Base-by-base conservation (phyloP, 1,140 invertebrate genomes). In the Platyscapa corneri region DNA sequence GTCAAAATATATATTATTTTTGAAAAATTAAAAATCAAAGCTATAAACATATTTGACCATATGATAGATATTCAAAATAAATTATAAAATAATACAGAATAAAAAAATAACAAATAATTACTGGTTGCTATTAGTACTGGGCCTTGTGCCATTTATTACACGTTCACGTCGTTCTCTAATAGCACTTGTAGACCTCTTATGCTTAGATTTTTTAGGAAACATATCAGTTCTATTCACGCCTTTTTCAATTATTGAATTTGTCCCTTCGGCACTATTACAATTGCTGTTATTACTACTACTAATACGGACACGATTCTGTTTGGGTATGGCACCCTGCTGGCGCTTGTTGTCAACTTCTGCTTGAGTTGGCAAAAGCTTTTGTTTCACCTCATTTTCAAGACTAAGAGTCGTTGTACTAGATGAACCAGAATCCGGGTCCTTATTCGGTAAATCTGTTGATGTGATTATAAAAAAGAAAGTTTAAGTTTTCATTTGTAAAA, bases 321-420 rank as follows among this genome's bases (percentile, higher is more conserved):
- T 97, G 39, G 96, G 96, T 88, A 96, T 96, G 64, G 96, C 96
- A 23, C 96, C 96, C 87, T 96, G 95, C 89, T 95, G 94, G 46
- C 93, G 93, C 76, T 93, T 92, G 49, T 81, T 91, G 78, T 93
- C 92, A 3, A 91, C 85, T 27, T 91, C 90, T 8, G 86, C 42
- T 42, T 91, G 90, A 0, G 3, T 65, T 2, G 92, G 93, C 49
- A 94, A 70, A 18, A 93, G 87, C 34, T 91, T 93, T 46, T 91
- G 89, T 65, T 93, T 93, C 23, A 90, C 92, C 72, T 95, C 94
- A 77, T 95, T 94, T 83, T 95, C 94, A 64, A 94, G 90, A 74
- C 94, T 94, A 6, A 94, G 89, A 1, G 94, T 93, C n/a, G 94
- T 94, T 74, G 93, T 94, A 87, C 93, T 94, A 6, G 93, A 94